Base-by-base conservation (phyloP, 2,113 vertebrate genomes). In the Xiphorhynchus elegans region DNA sequence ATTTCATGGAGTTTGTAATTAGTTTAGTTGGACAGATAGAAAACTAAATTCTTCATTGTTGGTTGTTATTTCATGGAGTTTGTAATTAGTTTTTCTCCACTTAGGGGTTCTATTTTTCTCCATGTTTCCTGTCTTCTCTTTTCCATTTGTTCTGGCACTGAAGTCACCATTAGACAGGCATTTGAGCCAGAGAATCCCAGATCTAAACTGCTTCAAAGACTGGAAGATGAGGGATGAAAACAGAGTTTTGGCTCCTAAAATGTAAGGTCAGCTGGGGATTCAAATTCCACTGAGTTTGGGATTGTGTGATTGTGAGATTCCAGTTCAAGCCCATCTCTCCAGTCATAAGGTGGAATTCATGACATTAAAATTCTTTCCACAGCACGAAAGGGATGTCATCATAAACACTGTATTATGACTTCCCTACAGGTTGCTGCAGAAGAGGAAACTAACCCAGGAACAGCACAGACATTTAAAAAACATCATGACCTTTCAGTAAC, bases 301-400 rank as follows among this genome's bases (percentile, higher is more conserved):
- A 62, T 78, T 80, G 60, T 88, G 47, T 91, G 88, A 76, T 93
- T 93, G 39, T 72, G 79, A 95, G 82, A 95, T 80, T 95, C 88
- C 92, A 90, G 72, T 90, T 94, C 82, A 93, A 93, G 64, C 42
- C 56, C 90, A 88, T 90, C 88, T 93, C 85, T 84, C 90, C 83
- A 81, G 79, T 78, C 84, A 77, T 73, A 84, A 94, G 79, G 86
- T 91, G 85, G 93, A 96, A 97, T 87, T 93, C 53, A 81, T 83
- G n/a, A 93, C 92, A 90, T 88, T 88, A 74, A 96, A 83, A 95
- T 94, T 92, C 83, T 75, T 96, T 96, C 93, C 96, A 92, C 60
- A 64, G 64, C 88, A 96, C 9, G 21, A 88, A 94, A 85, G 49
- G n/a, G 90, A 58, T 96, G 93, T 96, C 90, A 95, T 86, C 68